These are phyloP conservation scores for Falco naumanni DNA, from an alignment of 2,797 vertebrate species.

Conservation along the genomic window DNA sequence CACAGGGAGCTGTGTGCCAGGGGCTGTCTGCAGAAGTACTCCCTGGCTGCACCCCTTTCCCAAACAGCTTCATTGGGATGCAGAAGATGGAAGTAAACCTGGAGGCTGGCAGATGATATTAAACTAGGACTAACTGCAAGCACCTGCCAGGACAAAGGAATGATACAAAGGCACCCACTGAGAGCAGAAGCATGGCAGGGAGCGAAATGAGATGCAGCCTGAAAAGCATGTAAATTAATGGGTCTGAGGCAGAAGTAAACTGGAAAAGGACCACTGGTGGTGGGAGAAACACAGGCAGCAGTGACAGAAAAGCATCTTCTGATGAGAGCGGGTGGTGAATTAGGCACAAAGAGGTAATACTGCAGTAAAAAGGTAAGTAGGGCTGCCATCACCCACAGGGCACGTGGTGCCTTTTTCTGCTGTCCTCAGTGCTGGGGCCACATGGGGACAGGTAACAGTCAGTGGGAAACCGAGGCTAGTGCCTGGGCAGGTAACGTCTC, in stretches of 20 bases:
- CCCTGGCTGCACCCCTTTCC: not conserved
- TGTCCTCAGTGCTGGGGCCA: not conserved
- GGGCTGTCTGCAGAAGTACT: not conserved
- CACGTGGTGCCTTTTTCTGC: not conserved
- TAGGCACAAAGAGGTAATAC: not conserved
- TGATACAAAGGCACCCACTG: not conserved
- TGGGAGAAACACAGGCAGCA: not conserved
- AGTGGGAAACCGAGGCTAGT: accelerated
- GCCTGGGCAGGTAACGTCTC: not conserved
- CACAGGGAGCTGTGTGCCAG: accelerated
- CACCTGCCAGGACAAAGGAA: not conserved
- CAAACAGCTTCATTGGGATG: not conserved
- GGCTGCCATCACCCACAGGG: not conserved
- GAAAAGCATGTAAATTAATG: not conserved
- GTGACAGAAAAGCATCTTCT: not conserved
- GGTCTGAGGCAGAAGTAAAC: not conserved
- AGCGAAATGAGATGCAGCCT: not conserved
- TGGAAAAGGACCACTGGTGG: not conserved
- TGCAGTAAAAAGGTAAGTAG: not conserved
- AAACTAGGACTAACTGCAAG: not conserved
- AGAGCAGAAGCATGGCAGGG: not conserved
- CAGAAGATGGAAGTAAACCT: not conserved
- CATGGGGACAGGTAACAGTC: not conserved
- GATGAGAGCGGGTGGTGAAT: not conserved
- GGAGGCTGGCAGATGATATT: not conserved